phyloP scores from a whole-genome alignment of 2,113 vertebrate species.

The Oreochromis niloticus region DNA sequence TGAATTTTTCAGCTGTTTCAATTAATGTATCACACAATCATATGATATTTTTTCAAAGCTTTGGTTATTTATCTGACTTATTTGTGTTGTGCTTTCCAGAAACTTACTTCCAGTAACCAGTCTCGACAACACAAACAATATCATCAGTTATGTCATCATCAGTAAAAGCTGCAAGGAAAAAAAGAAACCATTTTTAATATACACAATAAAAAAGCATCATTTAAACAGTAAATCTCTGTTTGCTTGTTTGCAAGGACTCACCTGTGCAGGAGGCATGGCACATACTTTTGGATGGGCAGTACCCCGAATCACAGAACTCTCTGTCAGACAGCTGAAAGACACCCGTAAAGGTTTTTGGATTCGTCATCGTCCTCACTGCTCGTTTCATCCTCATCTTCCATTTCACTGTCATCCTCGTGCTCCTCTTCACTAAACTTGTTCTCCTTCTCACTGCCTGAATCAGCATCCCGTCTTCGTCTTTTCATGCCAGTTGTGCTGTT shows the following conservation, averaged over 20 bases:
- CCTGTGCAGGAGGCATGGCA: constrained; percentile 18
- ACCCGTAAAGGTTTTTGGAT: not conserved
- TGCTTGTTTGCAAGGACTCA: constrained; percentile 3
- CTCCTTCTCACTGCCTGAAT: not conserved
- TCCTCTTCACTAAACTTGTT: not conserved
- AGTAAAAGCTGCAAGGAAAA: constrained; percentile 18
- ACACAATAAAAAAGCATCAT: not conserved
- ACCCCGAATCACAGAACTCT: constrained; percentile 5
- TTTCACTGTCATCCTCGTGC: not conserved
- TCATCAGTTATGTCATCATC: constrained; percentile 13
- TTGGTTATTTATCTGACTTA: not conserved
- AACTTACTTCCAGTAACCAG: constrained; percentile 15
- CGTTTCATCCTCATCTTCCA: not conserved
- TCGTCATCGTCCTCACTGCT: not conserved
- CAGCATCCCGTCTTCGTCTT: accelerated
- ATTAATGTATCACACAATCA: not conserved
- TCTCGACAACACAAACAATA: not conserved
- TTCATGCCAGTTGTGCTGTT: not conserved
- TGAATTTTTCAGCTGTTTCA: not conserved
- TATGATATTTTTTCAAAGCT: not conserved
- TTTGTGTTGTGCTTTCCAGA: not conserved
- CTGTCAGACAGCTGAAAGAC: not conserved
- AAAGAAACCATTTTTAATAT: not conserved
- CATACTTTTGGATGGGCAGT: not conserved
- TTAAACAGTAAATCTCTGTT: accelerated